Base-by-base conservation (phyloP, 2,888 invertebrate genomes). In the Erebia aethiops region DNA sequence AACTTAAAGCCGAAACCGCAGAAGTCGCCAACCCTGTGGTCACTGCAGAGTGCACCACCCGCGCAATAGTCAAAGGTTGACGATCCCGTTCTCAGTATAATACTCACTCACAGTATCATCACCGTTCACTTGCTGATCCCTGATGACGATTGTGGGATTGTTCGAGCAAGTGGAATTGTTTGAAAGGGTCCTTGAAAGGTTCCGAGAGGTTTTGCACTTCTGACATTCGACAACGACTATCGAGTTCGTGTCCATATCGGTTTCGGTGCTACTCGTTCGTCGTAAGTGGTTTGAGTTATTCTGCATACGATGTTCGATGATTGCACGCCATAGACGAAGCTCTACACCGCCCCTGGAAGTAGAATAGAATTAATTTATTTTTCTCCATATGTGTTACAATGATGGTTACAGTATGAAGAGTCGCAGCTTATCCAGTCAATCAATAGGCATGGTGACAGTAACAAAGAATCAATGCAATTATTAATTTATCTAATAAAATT, bases 321-420 rank as follows among this genome's bases (percentile, higher is more conserved):
- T 95, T 0, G 97, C 96, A 74, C 96, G 95, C 98, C 98, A 98
- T 74, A 98, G 92, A 69, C 96, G 95, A 62, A 98, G 95, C 84
- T 98, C 97, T 35, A 97, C 94, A 56, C 98, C 98, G 67, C 97
- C 96, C 84, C 97, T 97, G 90, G 71, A 80, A 77, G 71, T 74
- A 26, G 3, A n/a, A n/a, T n/a, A n/a, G n/a, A n/a, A n/a, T n/a
- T n/a, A n/a, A n/a, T n/a, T n/a, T n/a, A n/a, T n/a, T n/a, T n/a
- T n/a, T n/a, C n/a, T n/a, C n/a, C n/a, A n/a, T n/a, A n/a, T n/a
- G n/a, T n/a, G n/a, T n/a, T n/a, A n/a, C n/a, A n/a, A n/a, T n/a
- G n/a, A n/a, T n/a, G n/a, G n/a, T n/a, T n/a, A n/a, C n/a, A n/a
- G n/a, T n/a, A n/a, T n/a, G n/a, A n/a, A n/a, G n/a, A n/a, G n/a